Percentiles rank a stretch among this genome's conserved stretches.
phyloP scores from a whole-genome alignment of 1,140 invertebrate species.

The Brachionus paranguensis region DNA sequence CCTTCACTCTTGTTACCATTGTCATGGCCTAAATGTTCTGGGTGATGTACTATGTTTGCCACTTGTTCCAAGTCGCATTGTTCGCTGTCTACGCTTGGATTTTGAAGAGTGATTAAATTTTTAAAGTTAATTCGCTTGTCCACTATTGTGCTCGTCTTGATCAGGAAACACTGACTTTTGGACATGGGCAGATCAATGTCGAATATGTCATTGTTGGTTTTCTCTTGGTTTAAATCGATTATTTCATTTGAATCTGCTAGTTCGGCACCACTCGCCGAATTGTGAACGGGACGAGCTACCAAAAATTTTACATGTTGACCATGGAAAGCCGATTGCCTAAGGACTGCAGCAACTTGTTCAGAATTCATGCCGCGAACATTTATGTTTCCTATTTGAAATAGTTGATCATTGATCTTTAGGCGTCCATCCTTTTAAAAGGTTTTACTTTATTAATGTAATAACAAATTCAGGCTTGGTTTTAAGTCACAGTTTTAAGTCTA shows the following conservation, averaged over 20 bases:
- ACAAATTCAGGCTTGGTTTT: too few species aligned
- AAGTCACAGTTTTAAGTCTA: too few species aligned
- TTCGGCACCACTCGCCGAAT: background rate
- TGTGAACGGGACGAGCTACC: slow-evolving; percentile 64
- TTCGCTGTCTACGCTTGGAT: background rate
- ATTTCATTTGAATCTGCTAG: background rate
- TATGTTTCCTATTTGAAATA: slow-evolving; percentile 85
- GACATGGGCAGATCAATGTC: slow-evolving; percentile 40
- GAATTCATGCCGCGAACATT: slow-evolving; percentile 80
- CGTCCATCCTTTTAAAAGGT: slow-evolving; percentile 62
- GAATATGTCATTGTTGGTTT: background rate
- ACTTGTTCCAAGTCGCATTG: background rate
- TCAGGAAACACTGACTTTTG: slow-evolving; percentile 45
- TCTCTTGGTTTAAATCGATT: background rate
- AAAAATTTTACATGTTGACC: slow-evolving; percentile 77
- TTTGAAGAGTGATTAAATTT: background rate
- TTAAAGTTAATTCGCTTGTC: slow-evolving; percentile 27
- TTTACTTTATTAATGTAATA: too few species aligned
- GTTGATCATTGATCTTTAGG: slow-evolving; percentile 82
- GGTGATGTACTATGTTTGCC: background rate
- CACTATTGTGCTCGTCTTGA: slow-evolving; percentile 43
- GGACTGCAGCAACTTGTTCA: slow-evolving; percentile 83
- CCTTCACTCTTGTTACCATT: background rate
- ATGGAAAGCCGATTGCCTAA: slow-evolving; percentile 65
- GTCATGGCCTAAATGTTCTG: background rate